Evolutionary conservation across 2,113 vertebrate genomes (phyloP).

Genomic region (Microcebus murinus): DNA sequence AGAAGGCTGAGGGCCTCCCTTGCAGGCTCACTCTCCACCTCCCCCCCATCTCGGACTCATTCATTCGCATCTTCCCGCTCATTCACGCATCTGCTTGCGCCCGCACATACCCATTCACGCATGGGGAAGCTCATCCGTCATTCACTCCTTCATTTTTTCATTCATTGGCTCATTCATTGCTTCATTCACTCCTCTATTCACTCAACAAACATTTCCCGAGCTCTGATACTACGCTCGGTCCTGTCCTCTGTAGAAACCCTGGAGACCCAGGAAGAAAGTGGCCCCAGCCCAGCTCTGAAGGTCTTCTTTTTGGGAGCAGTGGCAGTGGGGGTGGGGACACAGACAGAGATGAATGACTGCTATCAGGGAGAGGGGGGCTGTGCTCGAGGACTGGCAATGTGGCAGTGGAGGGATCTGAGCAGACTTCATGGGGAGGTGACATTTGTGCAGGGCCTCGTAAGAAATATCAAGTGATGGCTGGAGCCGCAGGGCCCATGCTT

Average conservation of each 20-base stretch:
- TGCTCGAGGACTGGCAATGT: background rate
- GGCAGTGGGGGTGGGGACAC: background rate
- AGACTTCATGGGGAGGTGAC: background rate
- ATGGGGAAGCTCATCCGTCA: background rate
- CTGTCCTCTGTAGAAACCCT: background rate
- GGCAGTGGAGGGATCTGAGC: background rate
- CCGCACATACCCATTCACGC: background rate
- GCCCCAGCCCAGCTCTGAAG: background rate
- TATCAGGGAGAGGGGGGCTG: background rate
- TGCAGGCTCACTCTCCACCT: background rate
- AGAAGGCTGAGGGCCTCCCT: background rate
- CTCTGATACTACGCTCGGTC: background rate
- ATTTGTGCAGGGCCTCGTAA: background rate
- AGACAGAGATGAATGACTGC: background rate
- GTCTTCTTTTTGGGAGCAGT: background rate
- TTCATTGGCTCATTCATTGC: background rate
- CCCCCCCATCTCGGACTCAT: conserved; percentile 46
- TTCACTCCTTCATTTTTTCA: background rate
- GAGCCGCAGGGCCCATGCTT: background rate
- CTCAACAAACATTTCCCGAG: background rate
- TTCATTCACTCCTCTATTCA: background rate
- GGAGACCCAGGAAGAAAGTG: background rate
- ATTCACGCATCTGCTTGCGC: conserved; percentile 54
- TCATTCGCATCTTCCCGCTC: conserved; percentile 33
- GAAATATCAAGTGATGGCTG: background rate